Conservation (phyloP, 2,888 invertebrate species). For the Poecilobothrus nobilitatus region DNA sequence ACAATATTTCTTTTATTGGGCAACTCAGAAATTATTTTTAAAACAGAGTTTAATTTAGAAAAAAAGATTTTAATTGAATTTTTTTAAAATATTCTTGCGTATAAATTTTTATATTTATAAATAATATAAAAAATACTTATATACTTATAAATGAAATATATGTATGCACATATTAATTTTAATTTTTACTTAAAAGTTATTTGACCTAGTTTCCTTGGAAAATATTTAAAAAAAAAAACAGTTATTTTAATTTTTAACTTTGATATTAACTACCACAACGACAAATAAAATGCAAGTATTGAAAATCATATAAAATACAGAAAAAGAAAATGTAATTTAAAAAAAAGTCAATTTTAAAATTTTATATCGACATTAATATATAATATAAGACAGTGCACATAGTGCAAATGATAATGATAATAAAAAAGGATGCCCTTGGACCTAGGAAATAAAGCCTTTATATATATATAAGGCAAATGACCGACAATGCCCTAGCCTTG, state of each 20-base stretch:
- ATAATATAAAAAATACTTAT: no score
- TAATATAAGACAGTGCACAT: neutral
- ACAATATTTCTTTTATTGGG: no score
- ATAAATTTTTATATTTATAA: neutral
- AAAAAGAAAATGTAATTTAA: neutral
- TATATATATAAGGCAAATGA: neutral
- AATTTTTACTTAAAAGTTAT: neutral
- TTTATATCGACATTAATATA: neutral
- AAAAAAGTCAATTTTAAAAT: neutral
- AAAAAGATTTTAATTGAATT: no score
- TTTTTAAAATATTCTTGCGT: no score
- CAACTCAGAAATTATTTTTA: no score
- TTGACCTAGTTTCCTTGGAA: slow-evolving; percentile 6
- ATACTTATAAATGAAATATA: neutral
- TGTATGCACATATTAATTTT: neutral
- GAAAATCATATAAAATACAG: neutral
- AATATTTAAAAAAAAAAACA: neutral
- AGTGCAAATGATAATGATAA: neutral
- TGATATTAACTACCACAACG: neutral
- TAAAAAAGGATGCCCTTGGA: slow-evolving; percentile 4
- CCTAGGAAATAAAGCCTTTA: slow-evolving; percentile 3
- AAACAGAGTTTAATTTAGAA: no score
- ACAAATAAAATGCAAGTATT: neutral
- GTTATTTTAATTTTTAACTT: neutral
- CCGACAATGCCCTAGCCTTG: slow-evolving; percentile 6